Evolutionary conservation across 2,888 invertebrate genomes (phyloP).

Genomic region (Synergus itoensis): DNA sequence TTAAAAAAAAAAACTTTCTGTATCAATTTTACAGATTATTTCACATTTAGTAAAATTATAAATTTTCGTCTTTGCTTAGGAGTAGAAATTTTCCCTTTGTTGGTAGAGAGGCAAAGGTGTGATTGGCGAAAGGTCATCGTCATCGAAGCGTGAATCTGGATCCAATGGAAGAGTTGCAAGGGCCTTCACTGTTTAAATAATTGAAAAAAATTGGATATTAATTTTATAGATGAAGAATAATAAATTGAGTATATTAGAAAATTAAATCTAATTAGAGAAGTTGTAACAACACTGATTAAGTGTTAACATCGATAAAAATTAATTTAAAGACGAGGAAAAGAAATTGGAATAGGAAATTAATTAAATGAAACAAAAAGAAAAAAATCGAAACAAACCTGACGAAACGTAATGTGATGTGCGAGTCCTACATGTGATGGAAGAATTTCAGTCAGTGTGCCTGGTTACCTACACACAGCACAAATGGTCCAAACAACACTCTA

Average conservation of each 20-base stretch:
- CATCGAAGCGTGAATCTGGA: conserved; percentile 80
- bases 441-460: conserved; percentile 75
- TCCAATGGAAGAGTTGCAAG: conserved; percentile 85
- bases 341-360: conserved; percentile 64
- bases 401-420: conserved; percentile 71
- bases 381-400: conserved; percentile 76
- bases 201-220: conserved; percentile 43
- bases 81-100: conserved; percentile 91
- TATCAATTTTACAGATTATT: background rate
- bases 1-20: background rate
- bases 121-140: conserved; percentile 87
- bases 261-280: background rate
- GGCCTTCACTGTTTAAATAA: conserved; percentile 83
- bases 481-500: conserved; percentile 74
- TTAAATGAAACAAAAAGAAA: conserved; percentile 58
- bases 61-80: conserved; percentile 61
- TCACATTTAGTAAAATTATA: background rate
- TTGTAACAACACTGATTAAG: conserved; percentile 19
- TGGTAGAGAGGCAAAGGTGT: conserved; percentile 91
- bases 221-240: conserved; percentile 22
- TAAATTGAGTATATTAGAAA: conserved; percentile 33
- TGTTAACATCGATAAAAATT: conserved; percentile 63
- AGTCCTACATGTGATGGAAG: conserved; percentile 73
- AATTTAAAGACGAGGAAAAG: conserved; percentile 63
- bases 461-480: conserved; percentile 76